These are phyloP conservation scores for Notarius lentiginosus DNA, from an alignment of 2,113 vertebrate genomes.

Conservation along the genomic window DNA sequence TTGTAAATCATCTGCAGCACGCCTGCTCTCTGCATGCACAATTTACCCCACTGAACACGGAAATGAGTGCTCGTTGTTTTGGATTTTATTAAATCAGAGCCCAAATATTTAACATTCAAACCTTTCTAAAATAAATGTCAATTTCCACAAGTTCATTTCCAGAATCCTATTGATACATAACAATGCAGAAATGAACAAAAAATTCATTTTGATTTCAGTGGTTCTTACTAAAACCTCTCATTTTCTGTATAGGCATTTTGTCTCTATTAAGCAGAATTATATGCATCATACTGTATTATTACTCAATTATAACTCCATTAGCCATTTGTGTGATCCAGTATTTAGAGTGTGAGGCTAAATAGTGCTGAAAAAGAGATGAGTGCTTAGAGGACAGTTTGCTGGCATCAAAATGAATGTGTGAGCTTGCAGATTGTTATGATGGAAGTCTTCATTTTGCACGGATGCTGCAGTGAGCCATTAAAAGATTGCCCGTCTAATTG, in stretches of 20 bases:
- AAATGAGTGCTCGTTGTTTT: background rate
- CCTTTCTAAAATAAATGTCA: background rate
- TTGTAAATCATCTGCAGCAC: background rate
- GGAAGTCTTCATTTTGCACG: constrained; percentile 58
- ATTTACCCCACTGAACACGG: background rate
- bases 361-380: constrained; percentile 47
- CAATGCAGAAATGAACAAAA: constrained; percentile 45
- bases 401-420: constrained; percentile 55
- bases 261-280: constrained; percentile 47
- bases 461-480: constrained; percentile 59
- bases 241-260: constrained; percentile 37
- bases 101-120: background rate
- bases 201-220: constrained; percentile 19
- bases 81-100: background rate
- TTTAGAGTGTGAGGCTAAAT: constrained; percentile 45
- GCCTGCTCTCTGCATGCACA: background rate
- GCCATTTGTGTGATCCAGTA: constrained; percentile 48
- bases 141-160: background rate
- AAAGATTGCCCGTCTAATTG: constrained; percentile 65
- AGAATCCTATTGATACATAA: constrained; percentile 9
- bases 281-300: constrained; percentile 45
- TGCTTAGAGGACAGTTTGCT: constrained; percentile 53
- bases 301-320: constrained; percentile 55
- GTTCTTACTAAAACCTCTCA: constrained; percentile 29
- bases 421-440: constrained; percentile 57